Evolutionary conservation across 2,888 invertebrate genomes (phyloP), one percentile per base, ranked within the genome.

Genomic region (Calameuta idolon): DNA sequence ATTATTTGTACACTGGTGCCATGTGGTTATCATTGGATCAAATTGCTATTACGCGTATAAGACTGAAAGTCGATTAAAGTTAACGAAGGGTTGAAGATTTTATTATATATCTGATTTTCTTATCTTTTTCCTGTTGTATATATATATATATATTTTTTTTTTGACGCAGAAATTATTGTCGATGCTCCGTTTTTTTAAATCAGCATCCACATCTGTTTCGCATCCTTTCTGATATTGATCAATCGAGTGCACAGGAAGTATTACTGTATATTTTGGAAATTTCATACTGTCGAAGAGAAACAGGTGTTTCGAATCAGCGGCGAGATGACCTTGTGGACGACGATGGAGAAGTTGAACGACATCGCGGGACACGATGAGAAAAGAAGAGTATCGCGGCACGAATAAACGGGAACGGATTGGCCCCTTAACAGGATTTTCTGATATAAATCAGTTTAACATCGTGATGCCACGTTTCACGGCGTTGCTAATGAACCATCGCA

Each of bases 401-500:
- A 71, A 71, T 71, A 31, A 31, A 31, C 74, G 76, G 75, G 81
- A 81, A 75, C 78, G 75, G 75, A 81, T 81, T 79, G 69, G 34
- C 73, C 71, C 73, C 40, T 75, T 77, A 76, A 80, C 75, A 74
- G 81, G 80, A 82, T 82, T 82, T 82, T 81, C 82, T 78, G 79
- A 79, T 80, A 81, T 82, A 77, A 81, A 82, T 81, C 81, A 77
- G 79, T 75, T 82, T 79, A 77, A 78, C 76, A 74, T 69, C 71
- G 78, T 55, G 81, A 69, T 69, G 69, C 37, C 75, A 69, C 15
- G 71, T 71, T 40, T 71, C 77, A 75, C 79, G 83, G 77, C 77
- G 82, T 78, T 80, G 81, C 73, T 81, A 83, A 83, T 76, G 82
- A 78, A 80, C 74, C 82, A 74, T 82, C 77, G 78, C 75, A 23